A percentile compares a stretch with the other conserved stretches of the same genome.
These are phyloP conservation scores for Sternarchorhynchus goeldii DNA, from an alignment of 2,797 vertebrate genomes.

Conservation along the genomic window DNA sequence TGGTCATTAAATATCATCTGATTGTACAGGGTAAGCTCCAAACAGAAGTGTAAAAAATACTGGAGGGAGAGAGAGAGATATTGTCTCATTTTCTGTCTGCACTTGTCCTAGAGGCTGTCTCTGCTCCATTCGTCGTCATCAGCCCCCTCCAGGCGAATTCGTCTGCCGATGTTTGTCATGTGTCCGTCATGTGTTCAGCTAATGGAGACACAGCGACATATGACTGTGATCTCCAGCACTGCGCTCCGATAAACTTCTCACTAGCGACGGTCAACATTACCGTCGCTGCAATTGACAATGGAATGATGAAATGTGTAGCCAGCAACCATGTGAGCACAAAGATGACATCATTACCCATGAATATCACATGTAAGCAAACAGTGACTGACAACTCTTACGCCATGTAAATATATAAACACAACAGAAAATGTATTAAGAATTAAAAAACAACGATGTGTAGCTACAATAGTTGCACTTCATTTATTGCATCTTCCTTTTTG, in stretches of 20 bases:
- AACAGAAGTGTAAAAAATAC: too few species aligned
- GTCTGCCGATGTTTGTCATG: not conserved
- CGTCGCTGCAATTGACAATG: not conserved
- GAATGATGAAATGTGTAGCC: constrained; percentile 25
- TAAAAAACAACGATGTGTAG: too few species aligned
- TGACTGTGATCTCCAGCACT: constrained; percentile 7
- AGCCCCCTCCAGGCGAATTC: not conserved
- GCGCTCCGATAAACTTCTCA: not conserved
- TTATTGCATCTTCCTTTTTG: too few species aligned
- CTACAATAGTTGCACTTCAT: too few species aligned
- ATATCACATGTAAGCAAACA: constrained; percentile 24
- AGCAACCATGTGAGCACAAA: constrained; percentile 30
- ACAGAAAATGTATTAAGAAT: too few species aligned
- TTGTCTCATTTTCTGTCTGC: too few species aligned
- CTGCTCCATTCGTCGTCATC: not conserved
- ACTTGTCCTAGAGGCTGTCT: constrained; percentile 8
- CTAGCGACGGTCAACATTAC: not conserved
- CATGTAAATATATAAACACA: too few species aligned
- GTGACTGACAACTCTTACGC: too few species aligned
- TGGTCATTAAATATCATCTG: accelerated
- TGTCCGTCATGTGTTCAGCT: constrained; percentile 27
- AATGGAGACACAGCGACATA: not conserved
- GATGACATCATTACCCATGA: not conserved
- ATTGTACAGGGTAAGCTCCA: constrained; percentile 61
- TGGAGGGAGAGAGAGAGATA: too few species aligned